A percentile compares a stretch with the other conserved stretches of the same genome.
phyloP scores from a whole-genome alignment of 2,888 invertebrate species.

The Xestia c-nigrum region DNA sequence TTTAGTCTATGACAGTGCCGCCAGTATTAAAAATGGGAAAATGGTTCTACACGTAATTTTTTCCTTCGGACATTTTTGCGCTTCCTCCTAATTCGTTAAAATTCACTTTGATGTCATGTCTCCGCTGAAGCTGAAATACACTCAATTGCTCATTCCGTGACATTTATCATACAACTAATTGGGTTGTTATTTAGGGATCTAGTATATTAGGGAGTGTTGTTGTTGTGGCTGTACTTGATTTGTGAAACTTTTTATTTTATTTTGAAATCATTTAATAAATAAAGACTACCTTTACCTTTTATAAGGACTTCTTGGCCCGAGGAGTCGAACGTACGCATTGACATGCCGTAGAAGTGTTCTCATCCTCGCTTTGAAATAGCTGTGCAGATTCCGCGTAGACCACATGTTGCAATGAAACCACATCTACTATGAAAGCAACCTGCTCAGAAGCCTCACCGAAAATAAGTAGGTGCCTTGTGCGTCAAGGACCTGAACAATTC shows the following conservation, averaged over 20 bases:
- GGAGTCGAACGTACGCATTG: neutral
- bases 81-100: slow-evolving; percentile 63
- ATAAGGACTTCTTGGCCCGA: neutral
- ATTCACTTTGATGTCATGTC: slow-evolving; percentile 63
- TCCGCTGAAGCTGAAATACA: slow-evolving; percentile 47
- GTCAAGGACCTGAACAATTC: neutral
- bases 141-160: slow-evolving; percentile 60
- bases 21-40: slow-evolving; percentile 35
- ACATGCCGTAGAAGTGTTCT: neutral
- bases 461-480: neutral
- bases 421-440: neutral
- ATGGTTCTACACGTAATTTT: slow-evolving; percentile 40
- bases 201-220: slow-evolving; percentile 42
- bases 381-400: neutral
- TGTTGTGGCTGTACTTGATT: slow-evolving; percentile 31
- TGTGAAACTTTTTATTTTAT: neutral
- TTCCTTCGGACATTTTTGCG: slow-evolving; percentile 42
- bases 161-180: slow-evolving; percentile 64
- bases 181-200: slow-evolving; percentile 40
- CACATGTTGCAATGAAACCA: neutral
- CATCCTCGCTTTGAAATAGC: neutral
- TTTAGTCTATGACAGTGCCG: slow-evolving; percentile 35
- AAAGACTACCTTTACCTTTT: neutral
- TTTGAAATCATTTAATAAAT: neutral
- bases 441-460: neutral